Base-by-base conservation (phyloP, 2,113 vertebrate genomes). In the Bubo scandiacus region DNA sequence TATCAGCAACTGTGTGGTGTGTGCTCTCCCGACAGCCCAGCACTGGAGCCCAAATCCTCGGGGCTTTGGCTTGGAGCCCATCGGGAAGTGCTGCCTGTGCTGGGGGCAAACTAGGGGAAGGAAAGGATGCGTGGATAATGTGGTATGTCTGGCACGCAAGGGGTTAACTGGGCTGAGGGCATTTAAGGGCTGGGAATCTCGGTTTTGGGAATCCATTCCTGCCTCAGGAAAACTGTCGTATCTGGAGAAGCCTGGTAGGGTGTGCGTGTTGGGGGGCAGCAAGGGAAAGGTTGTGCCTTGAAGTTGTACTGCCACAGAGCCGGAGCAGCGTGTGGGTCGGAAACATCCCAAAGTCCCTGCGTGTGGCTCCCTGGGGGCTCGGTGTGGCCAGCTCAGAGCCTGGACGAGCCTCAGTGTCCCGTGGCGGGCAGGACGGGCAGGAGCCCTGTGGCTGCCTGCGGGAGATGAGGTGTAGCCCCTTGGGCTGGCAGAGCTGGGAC, bases 51-150 rank as follows among this genome's bases (percentile, higher is more conserved):
- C 40, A 47, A 4, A 61, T 17, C 43, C 23, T 20, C 4, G 4
- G 25, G n/a, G 32, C 22, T 81, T 49, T 59, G 83, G 21, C 17
- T 45, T 23, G 16, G 49, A 72, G 27, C 25, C 58, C 15, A 1
- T 4, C 0, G 3, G 57, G 55, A 19, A 42, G 26, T 25, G 2
- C n/a, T 42, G 49, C 14, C 36, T 0, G 0, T 43, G 45, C 38
- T 38, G 34, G 26, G 25, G 29, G 30, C 11, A 22, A 52, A 49
- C 13, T 0, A 0, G 45, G 20, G 34, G 34, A 42, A 63, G 73
- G 36, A 52, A 23, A 45, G 36, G 17, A 3, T 52, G 38, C 0
- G 2, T 1, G 3, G 74, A 27, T 38, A 34, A 38, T 0, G 2
- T 18, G 52, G 8, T 9, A 1, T 52, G 43, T 22, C 26, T 45